Conservation (phyloP, 1,140 invertebrate genomes). For the Sinonovacula constricta region DNA sequence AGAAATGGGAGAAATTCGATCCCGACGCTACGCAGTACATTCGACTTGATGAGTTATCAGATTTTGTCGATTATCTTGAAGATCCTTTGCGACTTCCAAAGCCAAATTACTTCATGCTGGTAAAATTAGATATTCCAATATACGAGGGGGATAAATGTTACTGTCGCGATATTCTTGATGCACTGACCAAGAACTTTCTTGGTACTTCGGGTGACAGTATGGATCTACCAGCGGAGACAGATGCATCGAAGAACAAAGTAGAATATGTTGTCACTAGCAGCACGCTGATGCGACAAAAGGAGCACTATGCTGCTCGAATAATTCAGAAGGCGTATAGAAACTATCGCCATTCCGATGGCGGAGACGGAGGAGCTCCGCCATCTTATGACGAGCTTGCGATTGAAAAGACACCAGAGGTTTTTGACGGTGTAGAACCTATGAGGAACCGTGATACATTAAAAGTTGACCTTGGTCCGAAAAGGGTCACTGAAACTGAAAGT, state of each 20-base stretch:
- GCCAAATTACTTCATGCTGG: constrained; percentile 99
- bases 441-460: constrained; percentile 1
- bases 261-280: constrained; percentile 96
- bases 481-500: constrained; percentile 2
- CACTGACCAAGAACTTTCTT: constrained; percentile 94
- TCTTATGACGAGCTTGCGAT: constrained; percentile 52
- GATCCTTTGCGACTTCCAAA: constrained; percentile 89
- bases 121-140: constrained; percentile 98
- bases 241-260: constrained; percentile 86
- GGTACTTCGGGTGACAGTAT: constrained; percentile 83
- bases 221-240: constrained; percentile 85
- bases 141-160: constrained; percentile 98
- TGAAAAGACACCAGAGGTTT: constrained; percentile 33
- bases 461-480: no score
- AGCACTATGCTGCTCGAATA: constrained; percentile 95
- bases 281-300: constrained; percentile 95
- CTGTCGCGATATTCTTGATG: constrained; percentile 98
- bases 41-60: constrained; percentile 93
- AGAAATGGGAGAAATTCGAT: constrained; percentile 99
- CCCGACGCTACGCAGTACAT: constrained; percentile 99
- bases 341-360: constrained; percentile 57
- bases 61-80: constrained; percentile 91
- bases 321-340: constrained; percentile 94
- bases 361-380: constrained; percentile 47
- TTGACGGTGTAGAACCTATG: constrained; percentile 39